Evolutionary conservation across 1,140 invertebrate species (phyloP), one percentile per base, ranked within the genome.

Genomic region (Eufriesea mexicana): DNA sequence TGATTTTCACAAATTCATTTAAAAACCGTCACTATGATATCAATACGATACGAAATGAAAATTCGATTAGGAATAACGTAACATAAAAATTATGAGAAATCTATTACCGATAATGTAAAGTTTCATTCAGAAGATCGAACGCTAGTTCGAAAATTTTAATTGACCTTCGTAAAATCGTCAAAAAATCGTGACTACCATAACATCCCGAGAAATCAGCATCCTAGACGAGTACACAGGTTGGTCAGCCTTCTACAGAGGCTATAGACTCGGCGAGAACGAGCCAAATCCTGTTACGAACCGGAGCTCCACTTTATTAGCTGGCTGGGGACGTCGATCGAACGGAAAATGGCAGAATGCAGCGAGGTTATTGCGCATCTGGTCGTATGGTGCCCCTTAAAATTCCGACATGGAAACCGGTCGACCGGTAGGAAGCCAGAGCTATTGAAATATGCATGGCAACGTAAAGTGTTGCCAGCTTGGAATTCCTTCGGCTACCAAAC

Each of bases 391-490:
- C 64, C 42, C 64, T 67, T 45, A 67, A 67, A 67, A 45, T 67
- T 67, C 64, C 23, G 5, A 67, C 45, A 45, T 45, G 23, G 12
- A 45, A n/a, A 67, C 42, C 12, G 42, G 12, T 66, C 64, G 42
- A 45, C n/a, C 10, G 23, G 9, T 10, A 20, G 42, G 64, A n/a
- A 12, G 25, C 18, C 2, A 18, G 35, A 25, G 42, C 18, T 49
- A 51, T 70, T 51, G 45, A 51, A 70, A 28, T 70, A 70, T 70
- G 68, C 28, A 73, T 57, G 54, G 14, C 55, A 20, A 59, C 10
- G 23, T 35, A n/a, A 57, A 73, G 54, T 66, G 35, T 66, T 14
- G 20, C 23, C 42, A 23, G 23, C 23, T 66, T 66, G 20, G 16
- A n/a, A 51, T 74, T 57, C 23, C 2, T 74, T 23, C 68, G 23